Conservation (phyloP, 2,888 invertebrate species). For the Arge pagana region DNA sequence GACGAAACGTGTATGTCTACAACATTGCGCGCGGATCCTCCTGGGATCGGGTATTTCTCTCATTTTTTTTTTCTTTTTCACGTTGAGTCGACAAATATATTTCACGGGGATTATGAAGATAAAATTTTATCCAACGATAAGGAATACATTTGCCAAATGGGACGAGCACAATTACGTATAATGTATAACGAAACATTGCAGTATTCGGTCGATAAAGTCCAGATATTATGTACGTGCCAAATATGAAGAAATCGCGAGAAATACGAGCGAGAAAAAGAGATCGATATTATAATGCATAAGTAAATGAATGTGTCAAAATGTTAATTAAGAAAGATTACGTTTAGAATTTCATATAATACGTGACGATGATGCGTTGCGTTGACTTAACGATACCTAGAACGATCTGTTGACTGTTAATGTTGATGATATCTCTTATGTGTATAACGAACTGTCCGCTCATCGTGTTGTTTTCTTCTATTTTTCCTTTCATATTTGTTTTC, state of each 20-base stretch:
- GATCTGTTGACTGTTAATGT: constrained; percentile 13
- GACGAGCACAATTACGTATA: constrained; percentile 1
- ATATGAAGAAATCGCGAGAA: constrained; percentile 13
- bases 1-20: no score
- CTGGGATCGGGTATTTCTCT: no score
- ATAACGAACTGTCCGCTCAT: constrained; percentile 5
- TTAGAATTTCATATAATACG: background rate
- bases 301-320: constrained; percentile 19
- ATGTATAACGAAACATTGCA: constrained; percentile 4
- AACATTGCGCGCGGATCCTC: no score
- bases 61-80: constrained; percentile 8
- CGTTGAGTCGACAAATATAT: constrained; percentile 7
- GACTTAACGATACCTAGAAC: background rate
- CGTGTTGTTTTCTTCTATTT: background rate
- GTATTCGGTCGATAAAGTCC: background rate
- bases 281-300: constrained; percentile 24
- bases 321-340: constrained; percentile 8
- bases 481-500: constrained; percentile 10
- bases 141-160: no score
- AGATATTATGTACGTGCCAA: constrained; percentile 14
- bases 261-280: constrained; percentile 13
- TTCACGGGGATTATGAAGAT: constrained; percentile 29
- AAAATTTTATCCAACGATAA: constrained; percentile 17
- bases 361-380: background rate
- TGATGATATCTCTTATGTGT: no score